Evolutionary conservation across 2,113 vertebrate species (phyloP).

Genomic region (human (Homo sapiens)): GRCh38 chr7:20311501-20312000

Average conservation of each 20-base stretch:
- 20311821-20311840: neutral
- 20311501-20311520: slow-evolving; percentile 30
- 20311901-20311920: neutral
- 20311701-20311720: neutral
- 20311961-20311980: neutral
- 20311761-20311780: slow-evolving; percentile 23
- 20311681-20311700: slow-evolving; percentile 51
- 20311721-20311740: neutral
- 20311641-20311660: slow-evolving; percentile 76
- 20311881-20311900: slow-evolving; percentile 14
- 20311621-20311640: slow-evolving; percentile 89
- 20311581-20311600: slow-evolving; percentile 69
- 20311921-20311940: neutral
- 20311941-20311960: no score
- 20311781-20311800: neutral
- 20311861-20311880: neutral
- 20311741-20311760: neutral
- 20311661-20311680: slow-evolving; percentile 68
- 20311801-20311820: neutral
- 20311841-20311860: slow-evolving; percentile 10
- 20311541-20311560: slow-evolving; percentile 27
- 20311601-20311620: slow-evolving; percentile 77
- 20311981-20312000: neutral
- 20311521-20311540: slow-evolving; percentile 23
- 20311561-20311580: slow-evolving; percentile 57